Evolutionary conservation across 1,140 invertebrate species (phyloP).

Genomic region (Trichomalopsis sarcophagae): DNA sequence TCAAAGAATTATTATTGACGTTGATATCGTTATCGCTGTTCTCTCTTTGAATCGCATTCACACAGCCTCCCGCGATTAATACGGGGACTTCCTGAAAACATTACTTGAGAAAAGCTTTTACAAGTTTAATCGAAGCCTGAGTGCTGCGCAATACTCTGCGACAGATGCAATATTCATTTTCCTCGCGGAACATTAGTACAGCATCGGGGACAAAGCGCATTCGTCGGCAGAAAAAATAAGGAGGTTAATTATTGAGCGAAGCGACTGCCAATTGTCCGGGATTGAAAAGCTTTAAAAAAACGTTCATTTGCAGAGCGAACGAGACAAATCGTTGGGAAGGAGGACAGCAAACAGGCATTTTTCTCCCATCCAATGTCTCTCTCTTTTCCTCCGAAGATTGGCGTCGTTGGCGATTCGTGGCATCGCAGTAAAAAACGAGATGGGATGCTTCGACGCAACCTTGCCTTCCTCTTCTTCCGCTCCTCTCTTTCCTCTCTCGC

Average conservation of each 20-base stretch:
- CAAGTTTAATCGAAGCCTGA: slow-evolving; percentile 44
- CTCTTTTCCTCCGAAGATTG: slow-evolving; percentile 45
- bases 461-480: background rate
- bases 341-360: slow-evolving; percentile 33
- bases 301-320: slow-evolving; percentile 11
- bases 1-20: slow-evolving; percentile 76
- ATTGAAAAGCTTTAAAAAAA: slow-evolving; percentile 47
- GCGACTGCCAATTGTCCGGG: slow-evolving; percentile 38
- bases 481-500: background rate
- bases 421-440: slow-evolving; percentile 56
- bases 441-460: slow-evolving; percentile 46
- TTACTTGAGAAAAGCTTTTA: slow-evolving; percentile 33
- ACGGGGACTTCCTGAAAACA: slow-evolving; percentile 12
- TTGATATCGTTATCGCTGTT: slow-evolving; percentile 68
- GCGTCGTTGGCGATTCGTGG: slow-evolving; percentile 59
- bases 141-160: slow-evolving; percentile 29
- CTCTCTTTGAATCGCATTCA: slow-evolving; percentile 48
- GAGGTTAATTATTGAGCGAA: slow-evolving; percentile 38
- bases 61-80: slow-evolving; percentile 58
- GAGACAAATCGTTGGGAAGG: slow-evolving; percentile 45
- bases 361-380: slow-evolving; percentile 1
- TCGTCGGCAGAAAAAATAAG: background rate
- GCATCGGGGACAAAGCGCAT: background rate
- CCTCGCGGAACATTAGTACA: slow-evolving; percentile 20
- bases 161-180: slow-evolving; percentile 39